phyloP scores from a whole-genome alignment of 1,140 invertebrate genomes.

The Pogonognathellus flavescens region DNA sequence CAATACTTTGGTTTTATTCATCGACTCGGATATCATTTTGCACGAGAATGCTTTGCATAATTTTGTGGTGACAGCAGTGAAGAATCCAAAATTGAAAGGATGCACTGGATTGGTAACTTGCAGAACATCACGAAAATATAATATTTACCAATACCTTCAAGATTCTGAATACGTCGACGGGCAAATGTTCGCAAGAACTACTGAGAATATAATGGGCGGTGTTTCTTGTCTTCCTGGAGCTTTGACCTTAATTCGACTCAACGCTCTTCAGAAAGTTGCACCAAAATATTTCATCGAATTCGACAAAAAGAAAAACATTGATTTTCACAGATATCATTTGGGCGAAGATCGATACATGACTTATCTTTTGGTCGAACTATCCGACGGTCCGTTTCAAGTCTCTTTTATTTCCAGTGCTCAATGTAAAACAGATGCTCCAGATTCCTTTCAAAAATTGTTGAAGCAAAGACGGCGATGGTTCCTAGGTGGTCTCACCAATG shows the following conservation, averaged over 20 bases:
- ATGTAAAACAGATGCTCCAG: constrained; percentile 58
- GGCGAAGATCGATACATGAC: constrained; percentile 59
- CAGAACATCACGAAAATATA: constrained; percentile 39
- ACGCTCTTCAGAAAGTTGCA: constrained; percentile 46
- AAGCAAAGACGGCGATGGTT: constrained; percentile 58
- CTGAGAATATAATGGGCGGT: constrained; percentile 38
- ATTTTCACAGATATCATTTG: constrained; percentile 52
- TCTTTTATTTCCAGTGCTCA: constrained; percentile 44
- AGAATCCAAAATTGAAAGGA: constrained; percentile 30
- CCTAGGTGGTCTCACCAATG: constrained; percentile 53
- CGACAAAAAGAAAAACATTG: constrained; percentile 21
- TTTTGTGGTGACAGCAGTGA: constrained; percentile 32
- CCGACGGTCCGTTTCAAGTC: constrained; percentile 10
- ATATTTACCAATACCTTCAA: constrained; percentile 56
- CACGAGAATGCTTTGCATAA: constrained; percentile 52
- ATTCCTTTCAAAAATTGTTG: constrained; percentile 49
- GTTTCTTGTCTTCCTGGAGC: constrained; percentile 54
- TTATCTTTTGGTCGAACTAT: constrained; percentile 39
- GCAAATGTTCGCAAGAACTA: constrained; percentile 54
- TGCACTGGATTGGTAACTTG: constrained; percentile 51
- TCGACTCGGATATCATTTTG: constrained; percentile 58
- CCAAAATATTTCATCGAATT: constrained; percentile 49
- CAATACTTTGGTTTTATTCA: constrained; percentile 51
- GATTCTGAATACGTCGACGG: constrained; percentile 55
- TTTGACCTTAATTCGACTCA: constrained; percentile 49